Conservation (phyloP, 2,113 vertebrate species). For the Ploceus nigricollis region DNA sequence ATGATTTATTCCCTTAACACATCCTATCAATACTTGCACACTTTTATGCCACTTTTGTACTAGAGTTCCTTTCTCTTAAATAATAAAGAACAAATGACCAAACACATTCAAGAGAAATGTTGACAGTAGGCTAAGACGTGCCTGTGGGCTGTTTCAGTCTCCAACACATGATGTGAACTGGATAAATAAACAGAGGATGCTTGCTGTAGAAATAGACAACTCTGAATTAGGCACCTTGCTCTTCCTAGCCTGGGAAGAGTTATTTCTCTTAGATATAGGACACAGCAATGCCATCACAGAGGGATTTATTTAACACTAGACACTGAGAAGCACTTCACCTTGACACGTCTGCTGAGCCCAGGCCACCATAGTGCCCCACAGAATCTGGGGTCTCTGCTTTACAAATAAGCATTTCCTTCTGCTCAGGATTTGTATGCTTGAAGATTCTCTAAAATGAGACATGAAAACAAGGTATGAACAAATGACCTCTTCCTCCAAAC, state of each 20-base stretch:
- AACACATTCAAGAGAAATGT: not conserved
- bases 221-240: not conserved
- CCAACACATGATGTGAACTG: not conserved
- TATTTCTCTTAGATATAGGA: not conserved
- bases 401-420: not conserved
- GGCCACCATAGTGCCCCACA: not conserved
- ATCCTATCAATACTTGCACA: not conserved
- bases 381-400: not conserved
- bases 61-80: not conserved
- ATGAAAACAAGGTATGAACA: not conserved
- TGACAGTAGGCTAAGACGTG: not conserved
- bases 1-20: constrained; percentile 8
- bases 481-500: not conserved
- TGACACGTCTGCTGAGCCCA: not conserved
- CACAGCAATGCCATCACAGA: accelerated
- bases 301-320: not conserved
- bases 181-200: constrained; percentile 19
- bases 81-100: not conserved
- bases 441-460: not conserved
- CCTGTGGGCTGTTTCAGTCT: not conserved
- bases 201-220: not conserved
- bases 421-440: not conserved
- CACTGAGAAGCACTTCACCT: not conserved
- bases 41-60: not conserved
- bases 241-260: not conserved